phyloP scores from a whole-genome alignment of 2,888 invertebrate genomes.

The Watsonalla binaria region DNA sequence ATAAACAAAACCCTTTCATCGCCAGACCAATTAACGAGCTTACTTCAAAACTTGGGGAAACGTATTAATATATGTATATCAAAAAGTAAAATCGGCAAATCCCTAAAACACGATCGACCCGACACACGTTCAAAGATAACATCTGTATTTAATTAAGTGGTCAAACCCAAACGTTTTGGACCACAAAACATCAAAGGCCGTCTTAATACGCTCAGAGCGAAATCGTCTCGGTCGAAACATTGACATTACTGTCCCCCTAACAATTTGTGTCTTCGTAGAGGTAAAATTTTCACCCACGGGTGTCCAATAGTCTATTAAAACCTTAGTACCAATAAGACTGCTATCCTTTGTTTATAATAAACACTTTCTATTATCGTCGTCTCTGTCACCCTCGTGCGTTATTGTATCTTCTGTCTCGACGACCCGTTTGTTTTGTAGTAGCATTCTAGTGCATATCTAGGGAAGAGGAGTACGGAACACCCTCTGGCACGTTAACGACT shows the following conservation, averaged over 20 bases:
- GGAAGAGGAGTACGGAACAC: slow-evolving; percentile 55
- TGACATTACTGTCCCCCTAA: slow-evolving; percentile 47
- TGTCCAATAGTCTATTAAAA: slow-evolving; percentile 67
- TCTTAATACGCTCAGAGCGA: slow-evolving; percentile 71
- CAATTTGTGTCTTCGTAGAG: slow-evolving; percentile 58
- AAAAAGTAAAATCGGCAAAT: slow-evolving; percentile 42
- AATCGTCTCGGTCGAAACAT: slow-evolving; percentile 64
- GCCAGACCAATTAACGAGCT: slow-evolving; percentile 2
- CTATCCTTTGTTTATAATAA: slow-evolving; percentile 77
- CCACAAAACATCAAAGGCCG: slow-evolving; percentile 73
- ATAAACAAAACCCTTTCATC: neutral
- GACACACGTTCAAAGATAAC: slow-evolving; percentile 47
- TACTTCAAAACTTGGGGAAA: slow-evolving; percentile 7
- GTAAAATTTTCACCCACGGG: slow-evolving; percentile 54
- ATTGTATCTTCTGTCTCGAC: slow-evolving; percentile 32
- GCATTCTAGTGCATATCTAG: slow-evolving; percentile 71
- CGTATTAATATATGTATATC: slow-evolving; percentile 31
- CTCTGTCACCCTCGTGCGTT: slow-evolving; percentile 26
- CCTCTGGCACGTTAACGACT: slow-evolving; percentile 75
- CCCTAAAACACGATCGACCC: slow-evolving; percentile 45
- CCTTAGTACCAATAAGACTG: slow-evolving; percentile 70
- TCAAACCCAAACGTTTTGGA: slow-evolving; percentile 53
- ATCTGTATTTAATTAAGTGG: slow-evolving; percentile 67
- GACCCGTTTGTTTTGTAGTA: slow-evolving; percentile 60
- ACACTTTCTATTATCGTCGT: slow-evolving; percentile 60